Percentiles rank a stretch among this genome's conserved stretches.
These are phyloP conservation scores for Dasypolia templi DNA, from an alignment of 2,888 invertebrate genomes.

Conservation along the genomic window DNA sequence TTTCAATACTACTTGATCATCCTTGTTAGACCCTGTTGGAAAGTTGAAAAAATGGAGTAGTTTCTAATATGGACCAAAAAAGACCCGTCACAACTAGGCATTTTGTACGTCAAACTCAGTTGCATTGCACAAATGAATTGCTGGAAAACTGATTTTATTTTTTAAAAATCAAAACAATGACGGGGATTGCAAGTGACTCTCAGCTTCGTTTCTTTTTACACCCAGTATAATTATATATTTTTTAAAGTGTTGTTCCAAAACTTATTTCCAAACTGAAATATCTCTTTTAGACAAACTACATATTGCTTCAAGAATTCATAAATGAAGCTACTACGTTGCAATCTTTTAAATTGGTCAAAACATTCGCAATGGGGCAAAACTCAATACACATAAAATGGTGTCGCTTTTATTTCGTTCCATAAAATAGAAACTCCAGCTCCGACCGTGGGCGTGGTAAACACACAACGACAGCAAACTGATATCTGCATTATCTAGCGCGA, in stretches of 20 bases:
- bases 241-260: background rate
- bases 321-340: slow-evolving; percentile 21
- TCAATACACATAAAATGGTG: slow-evolving; percentile 35
- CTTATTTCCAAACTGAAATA: background rate
- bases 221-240: no score
- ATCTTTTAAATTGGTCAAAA: slow-evolving; percentile 34
- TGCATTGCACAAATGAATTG: no score
- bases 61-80: no score
- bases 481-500: slow-evolving; percentile 51
- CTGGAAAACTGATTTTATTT: no score
- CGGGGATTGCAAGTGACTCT: no score
- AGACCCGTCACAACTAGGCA: no score
- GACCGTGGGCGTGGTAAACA: background rate
- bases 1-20: background rate
- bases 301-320: slow-evolving; percentile 26
- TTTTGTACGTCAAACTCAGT: no score
- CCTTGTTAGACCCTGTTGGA: background rate
- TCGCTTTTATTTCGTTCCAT: slow-evolving; percentile 47
- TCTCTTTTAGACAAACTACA: slow-evolving; percentile 5
- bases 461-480: slow-evolving; percentile 35
- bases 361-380: slow-evolving; percentile 11
- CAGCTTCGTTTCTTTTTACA: no score
- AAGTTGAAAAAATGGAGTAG: no score
- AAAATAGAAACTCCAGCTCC: slow-evolving; percentile 32
- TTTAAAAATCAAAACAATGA: no score